Percentiles rank a stretch among this genome's conserved stretches.
These are phyloP conservation scores for Gobionotothen gibberifrons DNA, from an alignment of 2,797 vertebrate species.

Conservation along the genomic window DNA sequence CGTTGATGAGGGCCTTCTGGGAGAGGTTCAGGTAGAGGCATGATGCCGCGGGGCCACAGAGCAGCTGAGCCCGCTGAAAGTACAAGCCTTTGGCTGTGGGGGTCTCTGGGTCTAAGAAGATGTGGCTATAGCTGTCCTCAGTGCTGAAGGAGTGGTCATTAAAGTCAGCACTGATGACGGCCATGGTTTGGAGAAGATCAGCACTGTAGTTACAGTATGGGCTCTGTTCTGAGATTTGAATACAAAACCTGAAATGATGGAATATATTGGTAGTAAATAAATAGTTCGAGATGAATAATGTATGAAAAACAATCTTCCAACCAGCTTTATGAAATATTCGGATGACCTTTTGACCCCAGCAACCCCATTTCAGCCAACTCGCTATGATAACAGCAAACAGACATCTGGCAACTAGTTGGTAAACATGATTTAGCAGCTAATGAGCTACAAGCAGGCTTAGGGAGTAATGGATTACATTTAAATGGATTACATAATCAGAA, in stretches of 20 bases:
- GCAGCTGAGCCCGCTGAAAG: constrained; percentile 83
- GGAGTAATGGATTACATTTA: too few relatives aligned
- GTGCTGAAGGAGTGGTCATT: constrained; percentile 78
- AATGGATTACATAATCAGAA: too few relatives aligned
- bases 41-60: constrained; percentile 65
- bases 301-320: too few relatives aligned
- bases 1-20: constrained; percentile 88
- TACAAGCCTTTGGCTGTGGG: constrained; percentile 87
- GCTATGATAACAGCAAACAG: too few relatives aligned
- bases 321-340: too few relatives aligned
- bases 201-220: neutral
- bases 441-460: too few relatives aligned
- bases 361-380: too few relatives aligned
- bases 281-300: too few relatives aligned
- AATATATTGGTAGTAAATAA: neutral
- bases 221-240: constrained; percentile 7
- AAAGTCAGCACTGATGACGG: constrained; percentile 84
- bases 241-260: neutral
- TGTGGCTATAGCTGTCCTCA: constrained; percentile 81
- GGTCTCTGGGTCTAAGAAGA: constrained; percentile 76
- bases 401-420: too few relatives aligned
- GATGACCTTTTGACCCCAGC: too few relatives aligned
- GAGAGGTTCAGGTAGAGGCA: constrained; percentile 65
- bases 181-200: constrained; percentile 74
- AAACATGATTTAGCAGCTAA: too few relatives aligned